phyloP scores from a whole-genome alignment of 2,113 vertebrate species.

The Dermatemys mawii region DNA sequence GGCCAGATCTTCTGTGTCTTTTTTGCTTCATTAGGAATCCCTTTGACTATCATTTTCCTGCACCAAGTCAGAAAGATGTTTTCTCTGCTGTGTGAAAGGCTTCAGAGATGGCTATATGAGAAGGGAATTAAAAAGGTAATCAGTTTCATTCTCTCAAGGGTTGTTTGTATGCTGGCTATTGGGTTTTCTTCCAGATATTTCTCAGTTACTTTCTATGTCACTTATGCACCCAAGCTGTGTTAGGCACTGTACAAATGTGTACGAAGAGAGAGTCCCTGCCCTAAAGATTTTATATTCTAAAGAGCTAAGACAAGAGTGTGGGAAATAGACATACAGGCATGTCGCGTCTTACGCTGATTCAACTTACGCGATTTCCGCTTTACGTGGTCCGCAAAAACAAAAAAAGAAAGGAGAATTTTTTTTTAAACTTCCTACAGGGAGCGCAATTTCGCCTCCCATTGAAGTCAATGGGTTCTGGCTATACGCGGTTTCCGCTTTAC shows the following conservation, averaged over 20 bases:
- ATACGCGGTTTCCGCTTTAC: too few relatives aligned
- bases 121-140: slow-evolving; percentile 75
- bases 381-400: too few relatives aligned
- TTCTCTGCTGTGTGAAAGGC: slow-evolving; percentile 59
- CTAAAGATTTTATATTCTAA: not conserved
- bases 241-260: not conserved
- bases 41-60: slow-evolving; percentile 76
- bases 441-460: too few relatives aligned
- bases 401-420: too few relatives aligned
- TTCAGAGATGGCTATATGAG: slow-evolving; percentile 61
- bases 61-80: slow-evolving; percentile 67
- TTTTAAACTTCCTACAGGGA: too few relatives aligned
- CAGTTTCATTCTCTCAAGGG: not conserved
- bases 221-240: not conserved
- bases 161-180: not conserved
- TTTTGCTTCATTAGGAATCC: slow-evolving; percentile 75
- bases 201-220: not conserved
- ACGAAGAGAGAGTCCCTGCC: not conserved
- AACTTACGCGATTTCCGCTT: too few relatives aligned
- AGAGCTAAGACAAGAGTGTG: not conserved
- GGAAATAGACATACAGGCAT: not conserved
- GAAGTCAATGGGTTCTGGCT: too few relatives aligned
- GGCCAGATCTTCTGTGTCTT: slow-evolving; percentile 79
- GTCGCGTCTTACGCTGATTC: too few relatives aligned
- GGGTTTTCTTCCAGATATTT: not conserved